These are phyloP conservation scores for Leptoclinus maculatus DNA, from an alignment of 2,797 vertebrate genomes.

Conservation along the genomic window DNA sequence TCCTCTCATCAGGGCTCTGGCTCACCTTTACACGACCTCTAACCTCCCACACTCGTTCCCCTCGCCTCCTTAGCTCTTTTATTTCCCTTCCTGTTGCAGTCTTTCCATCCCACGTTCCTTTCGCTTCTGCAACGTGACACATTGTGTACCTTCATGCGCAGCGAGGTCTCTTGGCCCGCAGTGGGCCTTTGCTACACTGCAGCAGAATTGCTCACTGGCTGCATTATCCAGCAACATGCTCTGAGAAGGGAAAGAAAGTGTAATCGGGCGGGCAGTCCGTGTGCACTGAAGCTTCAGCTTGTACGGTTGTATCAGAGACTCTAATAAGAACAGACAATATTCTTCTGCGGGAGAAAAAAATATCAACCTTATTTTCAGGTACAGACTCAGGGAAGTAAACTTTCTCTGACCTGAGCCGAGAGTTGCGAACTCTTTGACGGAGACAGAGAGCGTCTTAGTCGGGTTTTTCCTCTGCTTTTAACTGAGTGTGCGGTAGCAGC, in stretches of 20 bases:
- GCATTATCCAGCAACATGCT: constrained; percentile 66
- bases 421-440: constrained; percentile 57
- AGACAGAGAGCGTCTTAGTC: constrained; percentile 30
- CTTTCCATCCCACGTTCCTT: constrained; percentile 16
- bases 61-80: constrained; percentile 26
- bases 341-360: constrained; percentile 59
- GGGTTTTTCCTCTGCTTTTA: constrained; percentile 28
- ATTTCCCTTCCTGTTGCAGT: constrained; percentile 30
- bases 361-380: constrained; percentile 67
- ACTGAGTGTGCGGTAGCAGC: constrained; percentile 41
- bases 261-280: constrained; percentile 68
- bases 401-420: constrained; percentile 57
- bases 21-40: constrained; percentile 28
- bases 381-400: constrained; percentile 59
- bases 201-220: constrained; percentile 74
- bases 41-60: constrained; percentile 30
- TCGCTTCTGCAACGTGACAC: constrained; percentile 53
- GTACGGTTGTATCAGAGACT: constrained; percentile 61
- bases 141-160: constrained; percentile 34
- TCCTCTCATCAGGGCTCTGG: background rate
- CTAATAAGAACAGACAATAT: constrained; percentile 78
- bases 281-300: constrained; percentile 67
- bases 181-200: constrained; percentile 49
- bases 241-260: constrained; percentile 68
- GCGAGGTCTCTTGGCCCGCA: constrained; percentile 56